Evolutionary conservation across 2,113 vertebrate genomes (phyloP), one percentile per base, ranked within the genome.

Genomic region (Myodes glareolus): DNA sequence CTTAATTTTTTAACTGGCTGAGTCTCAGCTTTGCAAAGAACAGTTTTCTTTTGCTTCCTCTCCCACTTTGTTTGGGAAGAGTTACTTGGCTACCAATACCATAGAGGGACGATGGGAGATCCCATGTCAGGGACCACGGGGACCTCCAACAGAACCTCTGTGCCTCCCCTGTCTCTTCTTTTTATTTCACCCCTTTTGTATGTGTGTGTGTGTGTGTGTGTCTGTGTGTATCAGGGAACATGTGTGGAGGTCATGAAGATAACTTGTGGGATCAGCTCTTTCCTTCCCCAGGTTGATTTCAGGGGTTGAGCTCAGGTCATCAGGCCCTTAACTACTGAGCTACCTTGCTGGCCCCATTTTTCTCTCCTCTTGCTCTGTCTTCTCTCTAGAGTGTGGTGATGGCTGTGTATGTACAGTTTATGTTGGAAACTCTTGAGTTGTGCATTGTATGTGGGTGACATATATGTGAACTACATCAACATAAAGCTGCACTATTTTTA

Each of bases 1-100:
- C 98, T 99, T 99, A 99, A 99, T 99, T 99, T 99, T 98, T 99
- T 99, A 98, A 99, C 98, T 98, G 33, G 72, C 98, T 96, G 98
- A 97, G 93, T 98, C 98, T 98, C 96, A 75, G 96, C 98, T 98
- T 97, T 97, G 97, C 70, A 70, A 99, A 91, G 67, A 98, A 97
- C 91, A 61, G 93, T 97, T 98, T 97, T 94, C 92, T 89, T 93
- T 97, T 88, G 95, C 91, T 72, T 94, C 97, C 61, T 96, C 95
- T 98, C 61, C 93, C 19, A 89, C 96, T 96, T 88, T 95, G 52
- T 92, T 92, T 96, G 84, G 81, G 65, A 97, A 91, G 95, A 88
- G 33, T 91, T 94, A 65, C 77, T 33, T 97, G 96, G 94, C 86
- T 93, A 68, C 68, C 19, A 31, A 76, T 72, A 1, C 27, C 13